phyloP scores from a whole-genome alignment of 2,888 invertebrate genomes.

The Megalurothrips usitatus region DNA sequence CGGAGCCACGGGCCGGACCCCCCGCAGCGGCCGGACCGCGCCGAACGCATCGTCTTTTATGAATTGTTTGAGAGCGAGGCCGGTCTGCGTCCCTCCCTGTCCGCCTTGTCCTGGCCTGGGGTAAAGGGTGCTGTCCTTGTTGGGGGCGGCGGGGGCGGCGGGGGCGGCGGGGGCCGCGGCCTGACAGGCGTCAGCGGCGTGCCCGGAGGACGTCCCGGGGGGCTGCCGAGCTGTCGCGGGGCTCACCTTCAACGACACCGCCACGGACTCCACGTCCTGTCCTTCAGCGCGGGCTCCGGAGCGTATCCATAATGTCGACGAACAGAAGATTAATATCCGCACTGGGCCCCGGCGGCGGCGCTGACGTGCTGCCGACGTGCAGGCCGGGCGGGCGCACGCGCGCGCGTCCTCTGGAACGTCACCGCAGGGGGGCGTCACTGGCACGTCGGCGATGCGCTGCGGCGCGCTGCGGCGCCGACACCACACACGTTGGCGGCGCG shows the following conservation, averaged over 20 bases:
- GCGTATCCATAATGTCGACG: neutral
- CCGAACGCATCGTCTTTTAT: constrained; percentile 1
- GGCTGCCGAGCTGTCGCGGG: neutral
- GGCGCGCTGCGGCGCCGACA: neutral
- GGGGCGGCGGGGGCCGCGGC: neutral
- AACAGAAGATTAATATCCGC: neutral
- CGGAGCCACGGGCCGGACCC: neutral
- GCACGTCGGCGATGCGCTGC: neutral
- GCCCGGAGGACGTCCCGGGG: neutral
- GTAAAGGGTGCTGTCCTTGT: no score
- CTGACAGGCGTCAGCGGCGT: neutral
- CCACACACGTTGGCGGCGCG: neutral
- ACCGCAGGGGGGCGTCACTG: neutral
- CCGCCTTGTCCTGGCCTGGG: no score
- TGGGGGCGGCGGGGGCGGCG: no score
- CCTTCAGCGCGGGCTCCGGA: neutral
- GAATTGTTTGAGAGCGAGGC: neutral
- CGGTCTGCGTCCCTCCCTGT: no score
- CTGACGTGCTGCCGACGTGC: neutral
- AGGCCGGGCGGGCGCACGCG: neutral
- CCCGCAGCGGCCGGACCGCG: neutral
- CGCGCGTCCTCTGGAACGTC: neutral
- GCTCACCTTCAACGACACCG: neutral
- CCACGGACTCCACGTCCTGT: neutral
- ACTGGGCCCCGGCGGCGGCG: neutral